Evolutionary conservation across 2,797 vertebrate species (phyloP).

Genomic region (Tinamus major): DNA sequence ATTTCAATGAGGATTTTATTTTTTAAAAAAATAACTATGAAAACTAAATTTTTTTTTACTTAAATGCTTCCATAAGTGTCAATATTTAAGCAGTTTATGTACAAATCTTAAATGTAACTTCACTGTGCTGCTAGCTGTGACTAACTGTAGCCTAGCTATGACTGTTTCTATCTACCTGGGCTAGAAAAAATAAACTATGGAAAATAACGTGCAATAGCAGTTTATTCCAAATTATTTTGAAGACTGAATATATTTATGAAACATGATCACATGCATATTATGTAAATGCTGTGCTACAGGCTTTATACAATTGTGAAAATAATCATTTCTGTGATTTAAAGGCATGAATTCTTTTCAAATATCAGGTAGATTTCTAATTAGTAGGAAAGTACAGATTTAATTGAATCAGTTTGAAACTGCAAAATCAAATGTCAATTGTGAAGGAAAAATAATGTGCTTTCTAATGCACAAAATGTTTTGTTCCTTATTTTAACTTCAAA

Average conservation of each 20-base stretch:
- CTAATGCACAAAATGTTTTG: constrained; percentile 23
- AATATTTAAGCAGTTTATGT: constrained; percentile 53
- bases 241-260: constrained; percentile 37
- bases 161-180: constrained; percentile 74
- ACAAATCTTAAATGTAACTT: not conserved
- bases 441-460: not conserved
- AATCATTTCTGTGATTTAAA: constrained; percentile 3
- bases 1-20: not conserved
- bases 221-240: constrained; percentile 35
- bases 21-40: not conserved
- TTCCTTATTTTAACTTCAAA: constrained; percentile 68
- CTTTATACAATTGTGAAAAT: constrained; percentile 43
- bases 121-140: no score
- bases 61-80: not conserved
- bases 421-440: constrained; percentile 11
- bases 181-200: constrained; percentile 73
- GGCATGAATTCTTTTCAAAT: constrained; percentile 4
- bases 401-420: constrained; percentile 62
- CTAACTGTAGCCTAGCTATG: not conserved
- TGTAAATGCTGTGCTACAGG: constrained; percentile 22
- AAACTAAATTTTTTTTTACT: constrained; percentile 14
- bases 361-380: not conserved
- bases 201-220: constrained; percentile 25
- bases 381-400: constrained; percentile 59
- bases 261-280: not conserved